phyloP scores from a whole-genome alignment of 2,113 vertebrate genomes.

The Salvelinus namaycush region DNA sequence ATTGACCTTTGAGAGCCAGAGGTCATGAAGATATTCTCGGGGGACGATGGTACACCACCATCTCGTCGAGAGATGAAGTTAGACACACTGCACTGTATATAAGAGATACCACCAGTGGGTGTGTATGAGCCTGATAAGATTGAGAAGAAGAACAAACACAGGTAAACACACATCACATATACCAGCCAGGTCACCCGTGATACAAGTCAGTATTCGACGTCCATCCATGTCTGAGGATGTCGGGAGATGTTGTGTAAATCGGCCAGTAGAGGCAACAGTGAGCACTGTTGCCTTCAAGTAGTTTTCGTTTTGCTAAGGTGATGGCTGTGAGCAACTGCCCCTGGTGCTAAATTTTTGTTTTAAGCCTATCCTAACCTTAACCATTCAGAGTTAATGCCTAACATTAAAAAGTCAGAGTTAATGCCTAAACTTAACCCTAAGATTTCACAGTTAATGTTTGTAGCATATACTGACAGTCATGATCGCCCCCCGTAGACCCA shows the following conservation, averaged over 20 bases:
- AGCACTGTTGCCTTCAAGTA: too few relatives aligned
- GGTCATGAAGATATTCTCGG: constrained; percentile 66
- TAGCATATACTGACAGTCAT: background rate
- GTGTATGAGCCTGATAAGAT: constrained; percentile 62
- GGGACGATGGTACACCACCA: constrained; percentile 55
- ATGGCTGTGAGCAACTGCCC: too few relatives aligned
- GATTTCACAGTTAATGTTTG: too few relatives aligned
- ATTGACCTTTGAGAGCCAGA: constrained; percentile 63
- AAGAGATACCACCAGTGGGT: constrained; percentile 30
- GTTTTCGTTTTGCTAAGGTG: too few relatives aligned
- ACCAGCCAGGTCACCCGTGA: background rate
- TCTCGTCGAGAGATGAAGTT: constrained; percentile 70
- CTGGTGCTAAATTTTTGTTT: too few relatives aligned
- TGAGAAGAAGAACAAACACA: background rate
- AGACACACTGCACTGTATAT: constrained; percentile 53
- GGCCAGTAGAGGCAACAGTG: too few relatives aligned
- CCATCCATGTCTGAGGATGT: background rate
- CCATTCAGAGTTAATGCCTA: too few relatives aligned
- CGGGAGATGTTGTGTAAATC: too few relatives aligned
- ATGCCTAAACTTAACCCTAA: too few relatives aligned
- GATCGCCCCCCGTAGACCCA: background rate
- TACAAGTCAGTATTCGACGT: too few relatives aligned
- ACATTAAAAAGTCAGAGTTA: too few relatives aligned
- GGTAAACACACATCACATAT: background rate
- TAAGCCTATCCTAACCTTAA: too few relatives aligned